Evolutionary conservation across 2,888 invertebrate genomes (phyloP).

Genomic region (Nomada fabriciana): DNA sequence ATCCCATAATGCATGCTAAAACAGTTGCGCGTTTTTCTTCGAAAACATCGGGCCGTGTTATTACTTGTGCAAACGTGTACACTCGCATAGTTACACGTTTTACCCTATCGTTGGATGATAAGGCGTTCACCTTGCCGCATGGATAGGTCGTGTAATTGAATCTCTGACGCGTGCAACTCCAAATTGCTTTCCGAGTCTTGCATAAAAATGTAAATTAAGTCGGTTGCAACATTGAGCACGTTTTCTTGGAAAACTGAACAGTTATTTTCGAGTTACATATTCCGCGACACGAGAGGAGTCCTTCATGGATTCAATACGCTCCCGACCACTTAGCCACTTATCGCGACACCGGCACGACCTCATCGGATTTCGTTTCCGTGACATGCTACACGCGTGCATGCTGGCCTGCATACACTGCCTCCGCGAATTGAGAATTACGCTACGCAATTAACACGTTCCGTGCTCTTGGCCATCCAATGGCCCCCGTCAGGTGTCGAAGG

Average conservation of each 20-base stretch:
- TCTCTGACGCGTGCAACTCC: no score
- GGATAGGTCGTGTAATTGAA: no score
- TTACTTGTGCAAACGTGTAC: no score
- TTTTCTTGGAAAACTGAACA: background rate
- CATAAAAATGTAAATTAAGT: background rate
- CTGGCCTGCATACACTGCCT: background rate
- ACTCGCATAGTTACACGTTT: no score
- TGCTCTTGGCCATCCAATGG: background rate
- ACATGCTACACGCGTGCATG: constrained; percentile 23
- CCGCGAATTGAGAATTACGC: constrained; percentile 18
- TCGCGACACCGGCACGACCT: constrained; percentile 34
- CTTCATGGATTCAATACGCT: constrained; percentile 33
- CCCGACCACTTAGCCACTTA: constrained; percentile 52
- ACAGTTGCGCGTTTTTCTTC: no score
- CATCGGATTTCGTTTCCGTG: constrained; percentile 33
- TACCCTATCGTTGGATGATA: no score
- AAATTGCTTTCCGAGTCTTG: background rate
- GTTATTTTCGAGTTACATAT: background rate
- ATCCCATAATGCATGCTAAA: no score
- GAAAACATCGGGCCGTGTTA: no score
- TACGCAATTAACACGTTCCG: background rate
- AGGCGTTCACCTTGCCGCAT: no score
- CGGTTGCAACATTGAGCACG: no score
- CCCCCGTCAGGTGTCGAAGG: background rate
- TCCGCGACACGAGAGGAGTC: background rate